These are phyloP conservation scores for Spilarctia lutea DNA, from an alignment of 2,888 invertebrate genomes.

Conservation along the genomic window DNA sequence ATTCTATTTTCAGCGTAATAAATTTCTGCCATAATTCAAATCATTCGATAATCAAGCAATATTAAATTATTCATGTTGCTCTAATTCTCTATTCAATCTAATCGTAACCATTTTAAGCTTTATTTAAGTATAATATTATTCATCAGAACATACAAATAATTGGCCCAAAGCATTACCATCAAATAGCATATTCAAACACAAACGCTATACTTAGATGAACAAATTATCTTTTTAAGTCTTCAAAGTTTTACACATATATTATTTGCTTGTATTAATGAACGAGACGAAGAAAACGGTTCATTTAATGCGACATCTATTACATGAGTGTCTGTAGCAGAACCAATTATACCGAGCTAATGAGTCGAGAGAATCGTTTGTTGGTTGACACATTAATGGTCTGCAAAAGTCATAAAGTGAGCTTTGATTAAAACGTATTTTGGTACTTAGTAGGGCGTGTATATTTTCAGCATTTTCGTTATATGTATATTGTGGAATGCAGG, in stretches of 20 bases:
- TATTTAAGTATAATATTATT: too few relatives aligned
- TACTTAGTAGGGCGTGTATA: too few relatives aligned
- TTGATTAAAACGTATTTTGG: background rate
- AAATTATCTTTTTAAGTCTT: background rate
- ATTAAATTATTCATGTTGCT: too few relatives aligned
- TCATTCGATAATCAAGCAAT: too few relatives aligned
- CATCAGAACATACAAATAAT: too few relatives aligned
- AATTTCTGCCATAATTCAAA: too few relatives aligned
- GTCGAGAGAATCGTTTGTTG: slow-evolving; percentile 19
- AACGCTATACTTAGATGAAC: background rate
- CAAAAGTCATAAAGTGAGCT: slow-evolving; percentile 7
- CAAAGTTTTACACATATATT: background rate
- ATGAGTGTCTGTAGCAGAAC: slow-evolving; percentile 14
- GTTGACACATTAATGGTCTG: slow-evolving; percentile 17
- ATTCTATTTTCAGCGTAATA: too few relatives aligned
- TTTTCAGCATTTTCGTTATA: too few relatives aligned
- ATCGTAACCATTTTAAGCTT: too few relatives aligned
- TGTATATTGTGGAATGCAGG: too few relatives aligned
- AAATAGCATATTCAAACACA: background rate
- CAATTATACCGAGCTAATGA: slow-evolving; percentile 21
- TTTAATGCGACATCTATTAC: background rate
- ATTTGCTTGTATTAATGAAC: background rate
- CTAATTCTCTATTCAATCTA: too few relatives aligned
- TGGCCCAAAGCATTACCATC: background rate
- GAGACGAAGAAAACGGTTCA: slow-evolving; percentile 2